Conservation (phyloP, 2,797 vertebrate species). For the Hybognathus amarus region DNA sequence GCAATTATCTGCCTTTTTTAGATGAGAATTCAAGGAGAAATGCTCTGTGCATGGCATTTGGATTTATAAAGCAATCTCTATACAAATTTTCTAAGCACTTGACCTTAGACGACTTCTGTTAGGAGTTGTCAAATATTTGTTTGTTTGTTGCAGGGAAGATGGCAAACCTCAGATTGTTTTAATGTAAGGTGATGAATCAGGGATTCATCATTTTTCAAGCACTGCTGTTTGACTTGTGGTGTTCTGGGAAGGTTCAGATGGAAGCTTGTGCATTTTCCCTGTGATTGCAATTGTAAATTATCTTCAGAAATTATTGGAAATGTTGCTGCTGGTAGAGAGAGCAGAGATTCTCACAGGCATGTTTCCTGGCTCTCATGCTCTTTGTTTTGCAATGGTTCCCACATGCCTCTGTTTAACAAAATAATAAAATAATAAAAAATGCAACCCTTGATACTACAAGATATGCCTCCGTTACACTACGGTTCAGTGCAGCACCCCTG, state of each 20-base stretch:
- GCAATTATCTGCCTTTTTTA: slow-evolving; percentile 53
- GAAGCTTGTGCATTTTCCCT: slow-evolving; percentile 11
- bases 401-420: slow-evolving; percentile 43
- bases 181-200: neutral
- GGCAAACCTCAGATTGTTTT: slow-evolving; percentile 19
- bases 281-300: neutral
- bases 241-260: neutral
- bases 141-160: slow-evolving; percentile 5
- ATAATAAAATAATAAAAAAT: slow-evolving; percentile 34
- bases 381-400: slow-evolving; percentile 10
- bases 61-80: slow-evolving; percentile 48
- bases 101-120: slow-evolving; percentile 38
- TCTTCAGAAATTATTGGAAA: neutral
- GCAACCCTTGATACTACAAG: slow-evolving; percentile 31
- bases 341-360: slow-evolving; percentile 14
- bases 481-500: slow-evolving; percentile 13
- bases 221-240: neutral
- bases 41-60: slow-evolving; percentile 31
- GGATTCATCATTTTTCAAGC: neutral
- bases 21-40: slow-evolving; percentile 26
- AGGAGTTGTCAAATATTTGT: slow-evolving; percentile 19
- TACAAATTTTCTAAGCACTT: slow-evolving; percentile 48
- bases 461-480: slow-evolving; percentile 14
- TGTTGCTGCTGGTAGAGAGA: slow-evolving; percentile 2
- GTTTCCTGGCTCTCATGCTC: slow-evolving; percentile 14